A percentile compares a stretch with the other conserved stretches of the same genome.
These are phyloP conservation scores for Ceriagrion tenellum DNA, from an alignment of 2,888 invertebrate genomes.

Conservation along the genomic window DNA sequence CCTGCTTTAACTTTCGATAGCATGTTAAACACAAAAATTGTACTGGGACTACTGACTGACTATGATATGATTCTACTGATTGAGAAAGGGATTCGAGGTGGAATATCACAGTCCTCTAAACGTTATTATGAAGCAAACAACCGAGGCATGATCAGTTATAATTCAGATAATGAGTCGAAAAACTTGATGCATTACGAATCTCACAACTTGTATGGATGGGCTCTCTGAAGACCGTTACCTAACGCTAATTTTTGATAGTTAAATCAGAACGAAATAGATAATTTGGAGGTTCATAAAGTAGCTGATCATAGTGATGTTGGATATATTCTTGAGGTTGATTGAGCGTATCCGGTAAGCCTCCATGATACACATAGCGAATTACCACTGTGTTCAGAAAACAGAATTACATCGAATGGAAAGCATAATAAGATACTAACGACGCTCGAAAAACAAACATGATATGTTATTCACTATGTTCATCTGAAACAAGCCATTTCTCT, in stretches of 20 bases:
- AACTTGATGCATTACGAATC: slow-evolving; percentile 72
- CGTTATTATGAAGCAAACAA: slow-evolving; percentile 68
- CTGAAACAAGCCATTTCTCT: too few relatives aligned
- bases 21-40: slow-evolving; percentile 73
- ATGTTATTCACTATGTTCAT: too few relatives aligned
- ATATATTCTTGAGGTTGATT: slow-evolving; percentile 77
- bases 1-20: slow-evolving; percentile 73
- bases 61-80: slow-evolving; percentile 69
- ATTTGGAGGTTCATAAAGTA: slow-evolving; percentile 65
- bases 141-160: slow-evolving; percentile 6
- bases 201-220: slow-evolving; percentile 73
- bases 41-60: slow-evolving; percentile 72
- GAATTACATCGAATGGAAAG: background rate
- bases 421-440: too few relatives aligned
- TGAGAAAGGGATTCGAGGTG: slow-evolving; percentile 66
- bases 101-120: slow-evolving; percentile 53
- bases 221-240: slow-evolving; percentile 73
- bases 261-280: slow-evolving; percentile 69
- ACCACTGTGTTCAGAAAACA: slow-evolving; percentile 71
- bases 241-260: slow-evolving; percentile 73
- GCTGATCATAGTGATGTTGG: slow-evolving; percentile 72
- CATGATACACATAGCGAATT: slow-evolving; percentile 75
- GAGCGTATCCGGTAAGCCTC: slow-evolving; percentile 76
- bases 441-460: too few relatives aligned
- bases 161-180: slow-evolving; percentile 42